Percentiles rank a stretch among this genome's conserved stretches.
Evolutionary conservation across 2,888 invertebrate species (phyloP).

Genomic region (Globia sparganii): DNA sequence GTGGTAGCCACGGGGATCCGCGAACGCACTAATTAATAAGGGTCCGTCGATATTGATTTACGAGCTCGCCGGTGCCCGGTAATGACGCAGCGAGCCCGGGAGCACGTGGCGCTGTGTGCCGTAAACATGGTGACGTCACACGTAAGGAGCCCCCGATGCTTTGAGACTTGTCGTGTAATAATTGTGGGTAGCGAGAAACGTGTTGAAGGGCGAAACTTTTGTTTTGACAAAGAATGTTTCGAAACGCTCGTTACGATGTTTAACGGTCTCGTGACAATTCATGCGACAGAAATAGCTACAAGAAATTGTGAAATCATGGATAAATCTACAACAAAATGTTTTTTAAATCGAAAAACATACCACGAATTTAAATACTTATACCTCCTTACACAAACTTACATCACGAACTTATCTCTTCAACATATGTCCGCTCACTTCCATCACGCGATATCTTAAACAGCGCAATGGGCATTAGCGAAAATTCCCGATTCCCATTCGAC

Average conservation of each 20-base stretch:
- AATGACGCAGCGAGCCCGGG: slow-evolving; percentile 68
- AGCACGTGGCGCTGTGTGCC: slow-evolving; percentile 64
- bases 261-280: slow-evolving; percentile 2
- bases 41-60: slow-evolving; percentile 90
- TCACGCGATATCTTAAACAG: slow-evolving; percentile 59
- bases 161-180: slow-evolving; percentile 50
- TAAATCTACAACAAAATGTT: background rate
- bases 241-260: background rate
- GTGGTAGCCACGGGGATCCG: slow-evolving; percentile 72
- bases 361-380: background rate
- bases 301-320: background rate
- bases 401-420: slow-evolving; percentile 30
- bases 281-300: background rate
- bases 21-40: slow-evolving; percentile 90
- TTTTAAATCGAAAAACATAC: background rate
- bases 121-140: slow-evolving; percentile 62
- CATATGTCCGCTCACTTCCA: slow-evolving; percentile 52
- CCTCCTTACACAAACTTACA: background rate
- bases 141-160: slow-evolving; percentile 23
- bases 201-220: slow-evolving; percentile 22
- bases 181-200: slow-evolving; percentile 46
- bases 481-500: slow-evolving; percentile 81
- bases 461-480: slow-evolving; percentile 77
- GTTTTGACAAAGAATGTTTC: slow-evolving; percentile 21
- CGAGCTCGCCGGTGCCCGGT: slow-evolving; percentile 77